Percentiles rank a stretch among this genome's conserved stretches.
phyloP scores from a whole-genome alignment of 2,888 invertebrate species.

The Lymantria monacha region DNA sequence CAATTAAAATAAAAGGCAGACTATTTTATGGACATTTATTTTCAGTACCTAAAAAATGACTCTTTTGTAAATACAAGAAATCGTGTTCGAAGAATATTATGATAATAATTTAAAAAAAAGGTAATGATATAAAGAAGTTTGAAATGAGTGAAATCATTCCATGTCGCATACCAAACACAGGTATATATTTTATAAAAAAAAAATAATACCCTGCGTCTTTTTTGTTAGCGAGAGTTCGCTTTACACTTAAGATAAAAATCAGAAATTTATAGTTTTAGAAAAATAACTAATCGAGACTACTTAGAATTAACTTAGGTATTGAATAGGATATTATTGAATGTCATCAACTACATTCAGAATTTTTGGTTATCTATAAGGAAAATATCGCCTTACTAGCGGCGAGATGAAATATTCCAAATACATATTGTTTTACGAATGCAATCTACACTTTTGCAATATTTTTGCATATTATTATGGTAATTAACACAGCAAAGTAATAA shows the following conservation, averaged over 20 bases:
- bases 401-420: too few species aligned
- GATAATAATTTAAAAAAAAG: conserved; percentile 26
- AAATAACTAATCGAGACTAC: background rate
- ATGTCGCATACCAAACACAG: conserved; percentile 54
- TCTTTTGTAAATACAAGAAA: conserved; percentile 31
- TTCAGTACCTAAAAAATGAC: conserved; percentile 35
- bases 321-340: too few species aligned
- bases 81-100: conserved; percentile 20
- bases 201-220: conserved; percentile 64
- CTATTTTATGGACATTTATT: conserved; percentile 32
- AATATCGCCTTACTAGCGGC: too few species aligned
- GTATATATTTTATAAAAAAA: conserved; percentile 63
- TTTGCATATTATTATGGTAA: too few species aligned
- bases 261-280: background rate
- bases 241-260: conserved; percentile 32
- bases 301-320: background rate
- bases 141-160: conserved; percentile 32
- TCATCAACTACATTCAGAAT: too few species aligned
- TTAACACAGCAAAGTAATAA: too few species aligned
- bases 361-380: too few species aligned
- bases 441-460: too few species aligned
- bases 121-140: conserved; percentile 4
- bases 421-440: too few species aligned
- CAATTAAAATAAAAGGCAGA: conserved; percentile 5
- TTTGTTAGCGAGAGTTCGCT: conserved; percentile 28